Evolutionary conservation across 2,888 invertebrate genomes (phyloP), one percentile per base, ranked within the genome.

Genomic region (Sinhomidia bicolor): DNA sequence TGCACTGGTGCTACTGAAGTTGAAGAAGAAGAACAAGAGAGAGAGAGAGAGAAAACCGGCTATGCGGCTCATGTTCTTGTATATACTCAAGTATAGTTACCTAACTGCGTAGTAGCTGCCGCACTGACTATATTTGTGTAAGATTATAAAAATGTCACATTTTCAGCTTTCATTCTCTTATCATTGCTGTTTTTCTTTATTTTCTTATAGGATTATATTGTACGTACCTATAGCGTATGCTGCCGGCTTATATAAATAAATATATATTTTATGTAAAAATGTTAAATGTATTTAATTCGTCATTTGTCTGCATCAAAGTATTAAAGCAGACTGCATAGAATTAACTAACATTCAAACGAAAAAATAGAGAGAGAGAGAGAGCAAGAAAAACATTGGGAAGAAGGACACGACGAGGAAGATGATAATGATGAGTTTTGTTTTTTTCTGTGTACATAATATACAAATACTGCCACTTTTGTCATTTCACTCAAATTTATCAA

Each of bases 61-160:
- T 78, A 74, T 74, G 54, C 78, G 26, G 80, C 54, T 12, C 14
- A n/a, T 44, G 3, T 20, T 62, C 60, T 36, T 41, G 60, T 20
- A 29, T 29, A 26, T 68, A 12, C 32, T 29, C 68, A 9, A n/a
- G 51, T 29, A n/a, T 26, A 51, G 78, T 41, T 23, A 80, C 60
- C 80, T 80, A 80, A 80, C 80, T 80, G 80, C 80, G 80, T 80
- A 80, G 80, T 80, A 80, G 26, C 29, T 51, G 14, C 14, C 20
- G 60, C 14, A 60, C 2, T 47, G 14, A 6, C 32, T 62, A 4
- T 79, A 79, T 57, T 79, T 57, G 29, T 60, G 20, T 62, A 62
- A 36, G 36, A 80, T 57, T 80, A 62, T 74, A 32, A 17, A 65
- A 36, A 36, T 65, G 65, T 65, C 26, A 26, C 36, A 74, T 74